Evolutionary conservation across 2,888 invertebrate genomes (phyloP).

Genomic region (Drosophila greeni): DNA sequence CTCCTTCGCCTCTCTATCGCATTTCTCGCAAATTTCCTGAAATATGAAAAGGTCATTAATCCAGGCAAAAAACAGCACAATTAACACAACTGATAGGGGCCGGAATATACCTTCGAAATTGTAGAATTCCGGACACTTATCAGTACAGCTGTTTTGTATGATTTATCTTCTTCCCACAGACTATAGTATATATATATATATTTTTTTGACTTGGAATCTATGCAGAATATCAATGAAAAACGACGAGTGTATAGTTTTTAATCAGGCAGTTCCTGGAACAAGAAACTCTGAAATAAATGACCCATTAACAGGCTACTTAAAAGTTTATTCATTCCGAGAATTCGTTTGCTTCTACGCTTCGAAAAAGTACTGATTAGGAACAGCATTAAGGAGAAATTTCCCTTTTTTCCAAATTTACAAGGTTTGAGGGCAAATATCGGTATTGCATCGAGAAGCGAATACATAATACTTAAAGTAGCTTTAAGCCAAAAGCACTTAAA

Average conservation of each 20-base stretch:
- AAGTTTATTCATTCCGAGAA: constrained; percentile 1
- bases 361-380: background rate
- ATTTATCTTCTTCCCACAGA: background rate
- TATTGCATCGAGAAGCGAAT: background rate
- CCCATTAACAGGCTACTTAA: constrained; percentile 3
- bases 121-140: background rate
- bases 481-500: background rate
- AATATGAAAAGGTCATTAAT: constrained; percentile 65
- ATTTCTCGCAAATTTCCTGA: constrained; percentile 87
- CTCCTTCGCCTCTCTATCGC: constrained; percentile 82
- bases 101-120: background rate
- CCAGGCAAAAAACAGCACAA: background rate
- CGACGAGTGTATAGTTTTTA: background rate
- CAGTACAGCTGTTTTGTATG: constrained; percentile 1
- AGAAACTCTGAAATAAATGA: background rate
- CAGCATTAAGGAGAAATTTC: background rate
- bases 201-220: background rate
- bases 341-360: background rate
- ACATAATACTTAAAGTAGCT: background rate
- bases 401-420: background rate
- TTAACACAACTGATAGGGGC: background rate
- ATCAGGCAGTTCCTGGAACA: background rate
- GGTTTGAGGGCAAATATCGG: background rate
- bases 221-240: constrained; percentile 2
- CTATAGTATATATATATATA: background rate